These are phyloP conservation scores for Cephalopachus bancanus DNA, from an alignment of 2,797 vertebrate species.

Conservation along the genomic window DNA sequence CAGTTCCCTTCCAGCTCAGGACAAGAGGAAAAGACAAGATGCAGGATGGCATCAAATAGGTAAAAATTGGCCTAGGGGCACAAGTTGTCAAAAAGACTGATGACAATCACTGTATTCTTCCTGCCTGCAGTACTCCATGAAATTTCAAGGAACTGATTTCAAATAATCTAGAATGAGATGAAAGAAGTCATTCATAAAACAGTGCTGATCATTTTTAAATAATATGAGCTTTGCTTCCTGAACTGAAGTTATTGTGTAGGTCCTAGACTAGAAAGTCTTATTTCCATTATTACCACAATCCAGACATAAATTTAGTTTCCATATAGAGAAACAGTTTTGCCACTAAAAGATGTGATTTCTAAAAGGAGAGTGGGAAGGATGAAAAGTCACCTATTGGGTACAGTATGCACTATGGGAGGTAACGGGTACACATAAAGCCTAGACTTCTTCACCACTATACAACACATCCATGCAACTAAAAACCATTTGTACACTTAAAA, in stretches of 20 bases:
- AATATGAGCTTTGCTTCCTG: conserved; percentile 66
- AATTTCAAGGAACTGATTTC: conserved; percentile 74
- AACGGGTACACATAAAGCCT: too few species aligned
- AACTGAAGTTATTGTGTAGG: conserved; percentile 26
- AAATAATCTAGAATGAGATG: conserved; percentile 52
- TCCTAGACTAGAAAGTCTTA: conserved; percentile 44
- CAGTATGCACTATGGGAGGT: too few species aligned
- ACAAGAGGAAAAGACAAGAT: conserved; percentile 8
- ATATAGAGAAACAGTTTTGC: conserved; percentile 23
- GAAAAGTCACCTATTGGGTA: too few species aligned
- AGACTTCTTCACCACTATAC: too few species aligned
- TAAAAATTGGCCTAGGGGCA: conserved; percentile 39
- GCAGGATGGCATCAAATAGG: conserved; percentile 16
- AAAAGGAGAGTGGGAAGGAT: too few species aligned
- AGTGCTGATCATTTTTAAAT: conserved; percentile 56
- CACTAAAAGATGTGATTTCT: background rate
- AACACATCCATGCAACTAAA: too few species aligned
- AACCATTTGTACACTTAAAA: too few species aligned
- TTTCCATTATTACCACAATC: conserved; percentile 42
- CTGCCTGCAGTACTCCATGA: conserved; percentile 66
- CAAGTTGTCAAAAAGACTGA: conserved; percentile 63
- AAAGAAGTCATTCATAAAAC: conserved; percentile 77
- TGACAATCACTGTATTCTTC: conserved; percentile 75
- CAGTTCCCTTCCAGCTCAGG: background rate
- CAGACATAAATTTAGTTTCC: conserved; percentile 31